phyloP scores from a whole-genome alignment of 2,888 invertebrate species.

The Drosophila picticornis region DNA sequence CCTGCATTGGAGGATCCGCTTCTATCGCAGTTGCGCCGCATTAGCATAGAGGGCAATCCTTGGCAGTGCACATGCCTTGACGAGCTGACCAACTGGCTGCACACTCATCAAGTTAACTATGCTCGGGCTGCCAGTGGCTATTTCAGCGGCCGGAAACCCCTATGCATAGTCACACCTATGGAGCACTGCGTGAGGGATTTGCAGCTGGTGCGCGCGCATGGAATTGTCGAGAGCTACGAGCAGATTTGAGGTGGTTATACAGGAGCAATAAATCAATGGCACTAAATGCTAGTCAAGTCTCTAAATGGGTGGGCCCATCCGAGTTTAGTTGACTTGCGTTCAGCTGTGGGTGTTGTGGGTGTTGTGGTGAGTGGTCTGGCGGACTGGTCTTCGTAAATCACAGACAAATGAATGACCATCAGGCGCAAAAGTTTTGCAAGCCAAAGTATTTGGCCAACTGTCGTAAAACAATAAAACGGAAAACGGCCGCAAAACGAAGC shows the following conservation, averaged over 20 bases:
- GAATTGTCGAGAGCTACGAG: slow-evolving; percentile 75
- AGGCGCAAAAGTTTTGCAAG: slow-evolving; percentile 67
- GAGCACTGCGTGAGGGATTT: slow-evolving; percentile 76
- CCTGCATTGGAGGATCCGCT: slow-evolving; percentile 62
- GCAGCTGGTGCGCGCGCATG: slow-evolving; percentile 64
- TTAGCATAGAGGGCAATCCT: slow-evolving; percentile 83
- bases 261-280: slow-evolving; percentile 68
- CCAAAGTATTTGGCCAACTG: slow-evolving; percentile 77
- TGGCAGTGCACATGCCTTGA: slow-evolving; percentile 84
- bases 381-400: slow-evolving; percentile 66
- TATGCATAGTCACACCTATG: slow-evolving; percentile 81
- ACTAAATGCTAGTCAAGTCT: slow-evolving; percentile 58
- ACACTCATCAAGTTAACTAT: slow-evolving; percentile 65
- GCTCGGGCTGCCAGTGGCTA: slow-evolving; percentile 67
- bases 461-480: slow-evolving; percentile 77
- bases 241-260: slow-evolving; percentile 49
- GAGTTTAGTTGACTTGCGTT: background rate
- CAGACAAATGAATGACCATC: slow-evolving; percentile 79
- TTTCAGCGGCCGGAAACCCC: slow-evolving; percentile 76
- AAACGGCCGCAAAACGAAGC: slow-evolving; percentile 52
- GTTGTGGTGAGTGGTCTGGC: background rate
- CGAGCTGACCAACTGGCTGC: slow-evolving; percentile 74
- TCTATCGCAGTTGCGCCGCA: slow-evolving; percentile 63
- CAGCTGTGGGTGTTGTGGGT: background rate
- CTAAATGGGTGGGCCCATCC: slow-evolving; percentile 14